These are phyloP conservation scores for Crenichthys baileyi DNA, from an alignment of 2,797 vertebrate genomes.

Conservation along the genomic window DNA sequence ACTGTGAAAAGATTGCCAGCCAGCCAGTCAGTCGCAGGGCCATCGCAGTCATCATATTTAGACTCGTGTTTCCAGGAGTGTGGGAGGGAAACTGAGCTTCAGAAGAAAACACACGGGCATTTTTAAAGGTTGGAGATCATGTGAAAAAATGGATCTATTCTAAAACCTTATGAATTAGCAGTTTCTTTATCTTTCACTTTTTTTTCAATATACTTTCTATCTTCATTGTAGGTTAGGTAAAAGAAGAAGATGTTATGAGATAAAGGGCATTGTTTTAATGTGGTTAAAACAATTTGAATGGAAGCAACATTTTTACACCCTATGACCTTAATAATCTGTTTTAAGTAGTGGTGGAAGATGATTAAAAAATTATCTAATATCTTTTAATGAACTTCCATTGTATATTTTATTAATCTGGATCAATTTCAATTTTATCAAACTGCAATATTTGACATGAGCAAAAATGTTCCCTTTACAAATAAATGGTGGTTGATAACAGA, in stretches of 20 bases:
- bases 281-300: neutral
- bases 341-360: neutral
- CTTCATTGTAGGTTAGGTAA: neutral
- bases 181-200: neutral
- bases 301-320: neutral
- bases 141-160: slow-evolving; percentile 15
- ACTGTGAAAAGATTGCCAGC: slow-evolving; percentile 54
- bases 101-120: slow-evolving; percentile 41
- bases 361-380: too few relatives aligned
- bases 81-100: slow-evolving; percentile 43
- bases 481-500: neutral
- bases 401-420: neutral
- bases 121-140: slow-evolving; percentile 18
- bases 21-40: slow-evolving; percentile 56
- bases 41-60: slow-evolving; percentile 46
- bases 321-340: neutral
- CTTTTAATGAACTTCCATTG: too few relatives aligned
- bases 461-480: neutral
- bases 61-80: slow-evolving; percentile 40
- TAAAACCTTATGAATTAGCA: slow-evolving; percentile 5
- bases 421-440: neutral
- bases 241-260: neutral
- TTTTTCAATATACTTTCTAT: slow-evolving; percentile 1
- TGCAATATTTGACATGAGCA: neutral
- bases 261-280: neutral